Percentiles rank a stretch among this genome's conserved stretches.
These are phyloP conservation scores for Cataglyphis hispanica DNA, from an alignment of 1,140 invertebrate genomes.

Conservation along the genomic window DNA sequence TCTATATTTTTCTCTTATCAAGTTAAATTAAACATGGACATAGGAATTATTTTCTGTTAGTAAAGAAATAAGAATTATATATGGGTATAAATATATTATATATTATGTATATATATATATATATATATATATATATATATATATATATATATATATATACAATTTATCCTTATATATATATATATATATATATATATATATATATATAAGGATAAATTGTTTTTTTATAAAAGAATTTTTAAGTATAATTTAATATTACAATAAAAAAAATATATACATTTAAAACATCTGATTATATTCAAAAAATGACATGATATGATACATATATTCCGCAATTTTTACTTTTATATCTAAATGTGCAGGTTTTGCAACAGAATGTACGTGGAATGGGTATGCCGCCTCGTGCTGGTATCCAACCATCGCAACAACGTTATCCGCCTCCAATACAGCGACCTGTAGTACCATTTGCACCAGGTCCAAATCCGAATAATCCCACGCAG, in stretches of 20 bases:
- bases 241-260: neutral
- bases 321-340: constrained; percentile 4
- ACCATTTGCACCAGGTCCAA: constrained; percentile 84
- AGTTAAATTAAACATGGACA: neutral
- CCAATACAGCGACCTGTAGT: constrained; percentile 86
- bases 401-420: constrained; percentile 83
- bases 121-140: neutral
- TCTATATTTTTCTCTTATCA: too few relatives aligned
- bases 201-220: neutral
- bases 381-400: constrained; percentile 86
- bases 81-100: too few relatives aligned
- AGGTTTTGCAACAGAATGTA: constrained; percentile 85
- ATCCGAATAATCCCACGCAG: constrained; percentile 85
- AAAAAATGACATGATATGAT: constrained; percentile 3
- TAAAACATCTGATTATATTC: constrained; percentile 1
- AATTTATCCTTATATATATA: too few relatives aligned
- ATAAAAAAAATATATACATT: constrained; percentile 1
- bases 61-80: neutral
- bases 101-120: too few relatives aligned
- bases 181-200: neutral
- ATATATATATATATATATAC: too few relatives aligned
- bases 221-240: neutral
- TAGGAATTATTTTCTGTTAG: neutral
- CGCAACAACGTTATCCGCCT: constrained; percentile 85
- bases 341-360: neutral